phyloP scores from a whole-genome alignment of 35 echinoderm and acorn worm species.

The Chiridota heheva region DNA sequence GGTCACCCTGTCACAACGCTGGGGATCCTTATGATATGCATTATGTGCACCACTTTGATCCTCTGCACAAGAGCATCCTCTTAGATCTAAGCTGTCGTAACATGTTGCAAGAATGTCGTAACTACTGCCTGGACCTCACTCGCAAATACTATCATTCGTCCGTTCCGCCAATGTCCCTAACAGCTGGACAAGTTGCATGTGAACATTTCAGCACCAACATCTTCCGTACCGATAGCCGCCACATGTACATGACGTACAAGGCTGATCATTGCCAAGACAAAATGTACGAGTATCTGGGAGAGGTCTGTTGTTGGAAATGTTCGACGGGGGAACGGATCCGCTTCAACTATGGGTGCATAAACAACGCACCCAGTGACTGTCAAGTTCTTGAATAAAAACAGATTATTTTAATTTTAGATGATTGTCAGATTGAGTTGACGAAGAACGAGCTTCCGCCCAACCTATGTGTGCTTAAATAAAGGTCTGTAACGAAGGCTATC shows the following conservation, averaged over 20 bases:
- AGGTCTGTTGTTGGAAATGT: conserved; percentile 31
- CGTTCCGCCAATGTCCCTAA: background rate
- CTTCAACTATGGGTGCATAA: conserved; percentile 21
- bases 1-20: conserved; percentile 22
- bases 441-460: too few species aligned
- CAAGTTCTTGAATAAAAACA: too few species aligned
- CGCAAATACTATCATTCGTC: conserved; percentile 13
- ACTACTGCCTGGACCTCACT: background rate
- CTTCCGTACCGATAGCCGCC: conserved; percentile 4
- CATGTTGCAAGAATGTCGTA: conserved; percentile 19
- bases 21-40: conserved; percentile 5
- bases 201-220: conserved; percentile 20
- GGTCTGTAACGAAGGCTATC: too few species aligned
- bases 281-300: conserved; percentile 19
- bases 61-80: conserved; percentile 19
- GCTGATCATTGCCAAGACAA: conserved; percentile 27
- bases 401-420: too few species aligned
- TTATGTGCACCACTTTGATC: conserved; percentile 34
- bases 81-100: conserved; percentile 19
- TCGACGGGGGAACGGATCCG: background rate
- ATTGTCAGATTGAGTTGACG: too few species aligned
- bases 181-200: conserved; percentile 9
- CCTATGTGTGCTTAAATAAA: too few species aligned
- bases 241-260: conserved; percentile 21
- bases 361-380: conserved; percentile 5